Conservation (phyloP, 2,113 vertebrate species). For the Halichoeres trimaculatus region DNA sequence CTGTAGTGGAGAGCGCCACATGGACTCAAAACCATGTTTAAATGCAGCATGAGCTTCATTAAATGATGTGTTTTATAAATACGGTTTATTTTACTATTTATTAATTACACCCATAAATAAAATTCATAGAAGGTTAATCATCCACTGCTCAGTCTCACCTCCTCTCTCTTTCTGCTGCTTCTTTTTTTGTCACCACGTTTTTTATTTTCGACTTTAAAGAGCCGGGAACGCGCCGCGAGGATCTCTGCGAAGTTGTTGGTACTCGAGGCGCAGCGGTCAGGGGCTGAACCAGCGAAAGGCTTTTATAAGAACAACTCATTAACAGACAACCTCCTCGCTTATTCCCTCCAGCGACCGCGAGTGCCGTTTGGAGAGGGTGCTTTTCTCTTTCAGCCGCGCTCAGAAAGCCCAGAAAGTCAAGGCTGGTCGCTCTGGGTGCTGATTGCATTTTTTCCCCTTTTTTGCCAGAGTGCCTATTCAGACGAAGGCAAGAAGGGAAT, state of each 20-base stretch:
- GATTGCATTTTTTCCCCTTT: conserved; percentile 73
- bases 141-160: conserved; percentile 1
- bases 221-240: neutral
- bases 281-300: conserved; percentile 59
- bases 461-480: conserved; percentile 74
- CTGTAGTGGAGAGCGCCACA: too few species aligned
- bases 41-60: too few species aligned
- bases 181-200: conserved; percentile 20
- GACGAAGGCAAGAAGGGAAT: conserved; percentile 62
- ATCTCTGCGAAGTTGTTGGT: conserved; percentile 46
- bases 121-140: neutral
- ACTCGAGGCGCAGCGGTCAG: conserved; percentile 52
- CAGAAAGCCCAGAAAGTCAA: conserved; percentile 76
- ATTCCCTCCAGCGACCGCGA: conserved; percentile 61
- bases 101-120: neutral
- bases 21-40: too few species aligned
- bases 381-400: conserved; percentile 72
- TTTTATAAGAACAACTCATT: conserved; percentile 79
- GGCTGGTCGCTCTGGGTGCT: conserved; percentile 68
- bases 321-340: conserved; percentile 65
- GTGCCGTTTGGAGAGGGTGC: conserved; percentile 74
- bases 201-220: conserved; percentile 14
- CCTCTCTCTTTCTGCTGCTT: neutral
- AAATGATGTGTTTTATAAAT: too few species aligned
- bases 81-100: too few species aligned